Evolutionary conservation across 2,113 vertebrate genomes (phyloP), one percentile per base, ranked within the genome.

Genomic region (Rhinogobius similis): DNA sequence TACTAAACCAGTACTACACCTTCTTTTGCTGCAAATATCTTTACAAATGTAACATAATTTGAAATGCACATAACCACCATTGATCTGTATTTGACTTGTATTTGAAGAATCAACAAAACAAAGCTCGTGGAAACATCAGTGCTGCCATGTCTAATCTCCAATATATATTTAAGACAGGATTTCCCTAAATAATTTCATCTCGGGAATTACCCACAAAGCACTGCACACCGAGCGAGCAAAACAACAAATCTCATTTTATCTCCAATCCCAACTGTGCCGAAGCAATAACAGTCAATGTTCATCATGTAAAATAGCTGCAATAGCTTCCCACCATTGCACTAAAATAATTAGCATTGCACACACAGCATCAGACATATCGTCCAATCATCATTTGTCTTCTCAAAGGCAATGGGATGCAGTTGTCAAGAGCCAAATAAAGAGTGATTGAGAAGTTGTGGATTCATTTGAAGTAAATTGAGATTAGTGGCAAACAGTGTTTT

Each of bases 241-340:
- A 77, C 62, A 75, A 75, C 63, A 77, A 70, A 71, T 85, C 68
- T 70, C 9, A 67, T 80, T 79, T 59, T 65, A 82, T 85, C 81
- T 80, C 67, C 75, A 76, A 7, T 73, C 70, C 58, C 67, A 67
- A 69, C 39, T 23, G 46, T 72, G 83, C 68, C 62, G 7, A 13
- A 69, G 72, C 56, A 68, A 55, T 48, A 73, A 70, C 58, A 70
- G 53, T 67, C 29, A 72, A 36, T 77, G 68, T 63, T 72, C 62
- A 71, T 73, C 65, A 76, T 76, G 58, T 67, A 80, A 20, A 82
- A 68, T 67, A 38, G 39, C 38, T 70, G 29, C 65, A 55, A 75
- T 78, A 41, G 59, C 67, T 68, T 70, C 67, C 7, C 26, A 77
- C 56, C 36, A 46, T 65, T 65, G 70, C 59, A 9, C 27, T 58